phyloP scores from a whole-genome alignment of 2,797 vertebrate genomes.

The Eurystomus glaucurus region DNA sequence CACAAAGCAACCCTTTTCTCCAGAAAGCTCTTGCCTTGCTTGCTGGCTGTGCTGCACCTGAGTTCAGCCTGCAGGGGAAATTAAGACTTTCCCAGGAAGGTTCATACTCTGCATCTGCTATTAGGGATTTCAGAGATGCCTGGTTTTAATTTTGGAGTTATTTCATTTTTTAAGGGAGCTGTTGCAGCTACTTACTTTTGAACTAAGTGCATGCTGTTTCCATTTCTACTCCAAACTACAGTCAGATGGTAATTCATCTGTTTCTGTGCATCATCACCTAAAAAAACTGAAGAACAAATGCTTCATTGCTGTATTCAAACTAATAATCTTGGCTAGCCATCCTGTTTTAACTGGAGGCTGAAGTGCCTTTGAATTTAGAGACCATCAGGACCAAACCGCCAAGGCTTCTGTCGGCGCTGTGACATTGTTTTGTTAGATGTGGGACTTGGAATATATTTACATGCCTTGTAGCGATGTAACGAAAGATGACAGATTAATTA shows the following conservation, averaged over 20 bases:
- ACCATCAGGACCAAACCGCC: not conserved
- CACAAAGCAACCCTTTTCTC: not conserved
- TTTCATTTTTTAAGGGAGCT: not conserved
- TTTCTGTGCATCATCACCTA: not conserved
- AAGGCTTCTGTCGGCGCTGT: not conserved
- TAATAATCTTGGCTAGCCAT: not conserved
- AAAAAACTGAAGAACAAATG: not conserved
- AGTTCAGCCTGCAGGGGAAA: not conserved
- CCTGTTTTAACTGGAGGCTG: not conserved
- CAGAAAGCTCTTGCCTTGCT: not conserved
- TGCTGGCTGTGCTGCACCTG: rapidly evolving
- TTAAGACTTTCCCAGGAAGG: not conserved
- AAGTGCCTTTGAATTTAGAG: slow-evolving; percentile 18
- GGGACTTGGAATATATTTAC: slow-evolving; percentile 50
- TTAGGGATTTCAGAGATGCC: not conserved
- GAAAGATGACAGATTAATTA: slow-evolving; percentile 78
- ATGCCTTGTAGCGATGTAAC: slow-evolving; percentile 39
- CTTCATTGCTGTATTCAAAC: not conserved
- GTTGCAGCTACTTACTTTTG: not conserved
- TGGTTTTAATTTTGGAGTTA: not conserved
- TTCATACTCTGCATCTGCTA: not conserved
- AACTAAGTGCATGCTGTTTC: not conserved
- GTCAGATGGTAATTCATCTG: not conserved
- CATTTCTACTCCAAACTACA: not conserved
- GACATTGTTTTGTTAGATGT: not conserved